A percentile compares a stretch with the other conserved stretches of the same genome.
Conservation (phyloP, 2,888 invertebrate genomes). For the Hypolimnas misippus region DNA sequence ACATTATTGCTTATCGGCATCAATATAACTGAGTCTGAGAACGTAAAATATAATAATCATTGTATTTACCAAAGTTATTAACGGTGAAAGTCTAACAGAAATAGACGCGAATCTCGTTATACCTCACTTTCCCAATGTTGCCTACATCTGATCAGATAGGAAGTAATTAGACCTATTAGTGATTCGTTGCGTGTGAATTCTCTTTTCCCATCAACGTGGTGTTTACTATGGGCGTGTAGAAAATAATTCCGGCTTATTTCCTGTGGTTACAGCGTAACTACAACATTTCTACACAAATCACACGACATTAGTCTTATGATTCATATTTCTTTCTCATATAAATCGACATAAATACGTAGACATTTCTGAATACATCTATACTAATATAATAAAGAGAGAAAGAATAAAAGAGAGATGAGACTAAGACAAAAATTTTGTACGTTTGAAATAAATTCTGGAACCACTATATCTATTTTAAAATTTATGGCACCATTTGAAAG, state of each 20-base stretch:
- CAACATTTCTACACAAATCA: not conserved
- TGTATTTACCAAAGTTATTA: conserved; percentile 8
- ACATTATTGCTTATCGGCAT: too few relatives aligned
- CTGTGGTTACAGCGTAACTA: conserved; percentile 29
- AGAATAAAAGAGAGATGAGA: too few relatives aligned
- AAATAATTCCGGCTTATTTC: conserved; percentile 28
- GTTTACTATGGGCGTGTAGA: conserved; percentile 33
- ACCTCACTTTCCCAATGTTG: conserved; percentile 27
- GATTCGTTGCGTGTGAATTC: conserved; percentile 41
- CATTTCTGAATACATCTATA: too few relatives aligned
- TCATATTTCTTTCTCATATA: not conserved
- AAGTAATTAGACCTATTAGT: conserved; percentile 51
- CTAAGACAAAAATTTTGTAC: too few relatives aligned
- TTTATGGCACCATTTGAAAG: too few relatives aligned
- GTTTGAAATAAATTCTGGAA: too few relatives aligned
- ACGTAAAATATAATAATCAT: not conserved
- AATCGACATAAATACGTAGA: too few relatives aligned
- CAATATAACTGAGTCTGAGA: not conserved
- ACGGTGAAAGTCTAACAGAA: conserved; percentile 22
- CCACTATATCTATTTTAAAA: too few relatives aligned
- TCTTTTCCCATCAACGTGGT: conserved; percentile 35
- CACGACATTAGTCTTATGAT: not conserved
- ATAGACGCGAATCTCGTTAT: conserved; percentile 16
- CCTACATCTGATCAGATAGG: conserved; percentile 47
- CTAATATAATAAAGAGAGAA: too few relatives aligned